Percentiles rank a stretch among this genome's conserved stretches.
Conservation (phyloP, 2,797 vertebrate species). For the Syndactyla subalaris region DNA sequence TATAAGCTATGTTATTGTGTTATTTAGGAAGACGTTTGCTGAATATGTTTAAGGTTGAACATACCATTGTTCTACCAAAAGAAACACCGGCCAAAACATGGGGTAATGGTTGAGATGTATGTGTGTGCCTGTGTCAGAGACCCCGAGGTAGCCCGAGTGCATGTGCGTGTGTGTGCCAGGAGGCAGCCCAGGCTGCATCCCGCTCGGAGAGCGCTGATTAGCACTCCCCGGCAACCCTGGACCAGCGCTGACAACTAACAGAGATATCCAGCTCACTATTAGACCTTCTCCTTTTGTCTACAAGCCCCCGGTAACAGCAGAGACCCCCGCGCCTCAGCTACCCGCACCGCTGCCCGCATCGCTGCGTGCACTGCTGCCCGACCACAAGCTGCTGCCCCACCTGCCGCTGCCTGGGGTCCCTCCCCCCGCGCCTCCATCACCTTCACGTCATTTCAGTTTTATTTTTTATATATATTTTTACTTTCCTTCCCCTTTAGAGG, state of each 20-base stretch:
- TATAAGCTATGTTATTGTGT: slow-evolving; percentile 88
- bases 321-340: neutral
- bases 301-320: slow-evolving; percentile 25
- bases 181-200: slow-evolving; percentile 33
- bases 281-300: slow-evolving; percentile 84
- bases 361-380: neutral
- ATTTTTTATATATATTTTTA: too few species aligned
- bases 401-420: neutral
- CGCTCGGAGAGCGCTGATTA: slow-evolving; percentile 83
- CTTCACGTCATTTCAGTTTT: neutral
- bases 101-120: slow-evolving; percentile 76
- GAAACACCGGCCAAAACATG: slow-evolving; percentile 84
- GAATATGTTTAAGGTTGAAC: slow-evolving; percentile 89
- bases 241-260: slow-evolving; percentile 94
- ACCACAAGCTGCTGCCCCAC: neutral
- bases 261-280: slow-evolving; percentile 91
- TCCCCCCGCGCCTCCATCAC: neutral
- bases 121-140: neutral
- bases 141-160: neutral
- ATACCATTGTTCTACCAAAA: slow-evolving; percentile 84
- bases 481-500: too few species aligned
- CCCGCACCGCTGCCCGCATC: neutral
- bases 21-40: slow-evolving; percentile 91
- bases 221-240: slow-evolving; percentile 90
- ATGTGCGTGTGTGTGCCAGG: neutral